Evolutionary conservation across 1,140 invertebrate species (phyloP), one percentile per base, ranked within the genome.

Genomic region (Grapholita molesta): DNA sequence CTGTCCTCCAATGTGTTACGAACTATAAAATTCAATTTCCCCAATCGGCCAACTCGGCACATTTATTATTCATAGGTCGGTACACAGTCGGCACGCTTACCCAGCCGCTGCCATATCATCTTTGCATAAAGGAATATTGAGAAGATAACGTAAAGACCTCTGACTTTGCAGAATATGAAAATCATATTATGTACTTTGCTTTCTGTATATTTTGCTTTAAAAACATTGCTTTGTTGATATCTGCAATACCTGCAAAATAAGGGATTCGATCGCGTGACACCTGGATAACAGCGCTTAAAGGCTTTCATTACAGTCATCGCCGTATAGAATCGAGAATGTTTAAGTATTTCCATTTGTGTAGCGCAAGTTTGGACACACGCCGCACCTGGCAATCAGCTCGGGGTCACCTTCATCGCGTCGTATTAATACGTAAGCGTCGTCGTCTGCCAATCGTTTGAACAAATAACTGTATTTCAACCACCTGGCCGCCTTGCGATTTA

Each of bases 1-100:
- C 88, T 91, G 89, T 91, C 87, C 85, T 86, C 82, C 75, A 83
- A 85, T 89, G 88, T 90, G 89, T 89, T 89, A 83, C 83, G 75
- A 89, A 88, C 86, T 91, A 91, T 90, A 91, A 91, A 91, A 91
- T 91, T 91, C 89, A 91, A 91, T 91, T 91, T 91, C 87, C 89
- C 87, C 89, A 89, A 91, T 90, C 89, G 88, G 88, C 84, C 73
- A 85, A 81, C 85, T 79, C 84, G 85, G 73, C 83, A 84, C 88
- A 90, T 91, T 91, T 90, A 90, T 89, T 91, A 91, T 91, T 91
- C 89, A 91, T 90, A 90, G 88, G 83, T 80, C 83, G 82, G 80
- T 84, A 88, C 85, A 76, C 85, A 83, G 80, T 83, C 77, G 82
- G 87, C 84, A 77, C 86, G 82, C 79, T 83, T 77, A 82, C 83